These are phyloP conservation scores for Pterois miles DNA, from an alignment of 2,797 vertebrate species.

Conservation along the genomic window DNA sequence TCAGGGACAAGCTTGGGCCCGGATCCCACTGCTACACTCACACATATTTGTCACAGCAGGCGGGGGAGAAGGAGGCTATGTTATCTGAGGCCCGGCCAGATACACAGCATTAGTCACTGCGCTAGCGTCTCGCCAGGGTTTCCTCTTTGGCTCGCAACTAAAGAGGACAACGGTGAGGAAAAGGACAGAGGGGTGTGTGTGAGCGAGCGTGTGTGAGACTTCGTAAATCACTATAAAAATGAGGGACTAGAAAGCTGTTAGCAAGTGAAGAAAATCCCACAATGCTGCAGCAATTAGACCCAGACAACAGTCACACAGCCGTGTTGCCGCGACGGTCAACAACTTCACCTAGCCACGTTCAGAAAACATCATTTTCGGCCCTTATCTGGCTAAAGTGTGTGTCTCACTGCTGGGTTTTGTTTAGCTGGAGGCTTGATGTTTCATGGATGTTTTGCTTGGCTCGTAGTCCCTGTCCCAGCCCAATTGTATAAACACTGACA, in stretches of 20 bases:
- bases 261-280: slow-evolving; percentile 41
- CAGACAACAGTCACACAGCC: slow-evolving; percentile 48
- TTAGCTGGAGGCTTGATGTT: slow-evolving; percentile 79
- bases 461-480: slow-evolving; percentile 72
- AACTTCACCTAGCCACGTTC: slow-evolving; percentile 48
- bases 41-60: slow-evolving; percentile 92
- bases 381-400: slow-evolving; percentile 71
- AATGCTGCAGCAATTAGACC: slow-evolving; percentile 55
- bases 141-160: slow-evolving; percentile 82
- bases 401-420: slow-evolving; percentile 73
- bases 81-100: slow-evolving; percentile 87
- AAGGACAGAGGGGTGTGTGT: slow-evolving; percentile 49
- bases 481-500: slow-evolving; percentile 79
- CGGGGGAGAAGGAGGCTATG: slow-evolving; percentile 76
- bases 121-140: slow-evolving; percentile 86
- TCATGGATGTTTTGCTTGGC: slow-evolving; percentile 83
- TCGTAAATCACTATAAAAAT: slow-evolving; percentile 47
- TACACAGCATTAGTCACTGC: slow-evolving; percentile 85
- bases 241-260: slow-evolving; percentile 23
- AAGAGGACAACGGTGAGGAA: slow-evolving; percentile 71
- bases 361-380: slow-evolving; percentile 60
- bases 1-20: slow-evolving; percentile 80
- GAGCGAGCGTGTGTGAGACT: slow-evolving; percentile 26
- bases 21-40: slow-evolving; percentile 60
- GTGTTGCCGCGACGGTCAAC: slow-evolving; percentile 52